Conservation (phyloP, 92 coral and sea anemone species). For the Nematostella vectensis region DNA sequence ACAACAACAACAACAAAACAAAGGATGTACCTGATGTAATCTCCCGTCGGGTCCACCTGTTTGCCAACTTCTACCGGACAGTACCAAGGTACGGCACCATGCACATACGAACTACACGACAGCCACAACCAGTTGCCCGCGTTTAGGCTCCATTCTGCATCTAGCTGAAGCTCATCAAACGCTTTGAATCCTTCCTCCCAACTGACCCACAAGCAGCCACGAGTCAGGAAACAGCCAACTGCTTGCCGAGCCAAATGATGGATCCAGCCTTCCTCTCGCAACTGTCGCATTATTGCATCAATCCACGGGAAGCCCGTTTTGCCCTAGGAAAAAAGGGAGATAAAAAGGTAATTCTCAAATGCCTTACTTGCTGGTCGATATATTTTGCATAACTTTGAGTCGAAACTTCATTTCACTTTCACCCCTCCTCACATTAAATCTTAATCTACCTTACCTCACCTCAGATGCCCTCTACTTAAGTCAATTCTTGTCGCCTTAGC, state of each 20-base stretch:
- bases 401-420: too few relatives aligned
- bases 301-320: slow-evolving; percentile 81
- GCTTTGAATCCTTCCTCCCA: slow-evolving; percentile 79
- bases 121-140: slow-evolving; percentile 51
- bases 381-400: too few relatives aligned
- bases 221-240: slow-evolving; percentile 62
- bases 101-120: slow-evolving; percentile 59
- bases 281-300: slow-evolving; percentile 66
- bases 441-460: too few relatives aligned
- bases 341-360: background rate
- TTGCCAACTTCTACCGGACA: slow-evolving; percentile 75
- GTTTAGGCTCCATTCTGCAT: slow-evolving; percentile 56
- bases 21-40: slow-evolving; percentile 67
- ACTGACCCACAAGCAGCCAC: slow-evolving; percentile 69
- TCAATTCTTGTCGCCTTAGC: too few relatives aligned
- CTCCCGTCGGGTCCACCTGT: slow-evolving; percentile 55
- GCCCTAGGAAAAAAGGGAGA: slow-evolving; percentile 35
- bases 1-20: too few relatives aligned
- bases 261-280: slow-evolving; percentile 65
- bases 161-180: slow-evolving; percentile 65
- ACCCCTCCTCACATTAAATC: too few relatives aligned
- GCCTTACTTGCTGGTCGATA: too few relatives aligned
- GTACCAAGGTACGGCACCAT: slow-evolving; percentile 29
- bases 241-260: slow-evolving; percentile 64
- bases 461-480: too few relatives aligned